A percentile compares a stretch with the other conserved stretches of the same genome.
These are phyloP conservation scores for Phoxinus phoxinus DNA, from an alignment of 2,113 vertebrate species.

Conservation along the genomic window DNA sequence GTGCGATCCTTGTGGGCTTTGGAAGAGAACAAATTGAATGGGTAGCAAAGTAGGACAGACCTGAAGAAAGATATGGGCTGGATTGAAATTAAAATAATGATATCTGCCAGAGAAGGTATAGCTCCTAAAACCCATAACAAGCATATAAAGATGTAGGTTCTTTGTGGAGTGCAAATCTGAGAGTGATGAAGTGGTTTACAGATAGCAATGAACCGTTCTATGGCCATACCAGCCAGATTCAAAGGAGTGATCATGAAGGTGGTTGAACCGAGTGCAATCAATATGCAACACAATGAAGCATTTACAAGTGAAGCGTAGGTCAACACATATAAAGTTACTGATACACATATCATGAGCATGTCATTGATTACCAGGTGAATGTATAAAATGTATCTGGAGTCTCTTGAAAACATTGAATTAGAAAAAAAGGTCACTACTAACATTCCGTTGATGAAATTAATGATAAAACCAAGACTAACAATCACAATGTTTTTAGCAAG, in stretches of 20 bases:
- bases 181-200: slow-evolving; percentile 64
- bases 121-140: slow-evolving; percentile 51
- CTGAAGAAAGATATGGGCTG: slow-evolving; percentile 45
- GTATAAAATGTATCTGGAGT: slow-evolving; percentile 57
- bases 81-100: slow-evolving; percentile 44
- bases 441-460: slow-evolving; percentile 51
- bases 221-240: slow-evolving; percentile 68
- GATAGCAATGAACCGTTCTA: slow-evolving; percentile 66
- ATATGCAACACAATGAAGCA: slow-evolving; percentile 25
- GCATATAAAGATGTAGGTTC: slow-evolving; percentile 57
- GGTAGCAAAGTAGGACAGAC: slow-evolving; percentile 6
- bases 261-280: slow-evolving; percentile 9
- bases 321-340: slow-evolving; percentile 3
- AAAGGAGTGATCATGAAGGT: slow-evolving; percentile 61
- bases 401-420: slow-evolving; percentile 42
- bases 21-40: not conserved
- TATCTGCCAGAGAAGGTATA: slow-evolving; percentile 44
- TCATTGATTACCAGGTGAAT: slow-evolving; percentile 55
- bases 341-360: slow-evolving; percentile 32
- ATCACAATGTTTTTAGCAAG: slow-evolving; percentile 46
- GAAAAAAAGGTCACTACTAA: slow-evolving; percentile 43
- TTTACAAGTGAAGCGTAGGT: slow-evolving; percentile 21
- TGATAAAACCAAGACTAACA: slow-evolving; percentile 39
- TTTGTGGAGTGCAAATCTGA: slow-evolving; percentile 59
- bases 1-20: slow-evolving; percentile 29